Evolutionary conservation across 2,797 vertebrate genomes (phyloP).

Genomic region (Gallinago nigripennis): DNA sequence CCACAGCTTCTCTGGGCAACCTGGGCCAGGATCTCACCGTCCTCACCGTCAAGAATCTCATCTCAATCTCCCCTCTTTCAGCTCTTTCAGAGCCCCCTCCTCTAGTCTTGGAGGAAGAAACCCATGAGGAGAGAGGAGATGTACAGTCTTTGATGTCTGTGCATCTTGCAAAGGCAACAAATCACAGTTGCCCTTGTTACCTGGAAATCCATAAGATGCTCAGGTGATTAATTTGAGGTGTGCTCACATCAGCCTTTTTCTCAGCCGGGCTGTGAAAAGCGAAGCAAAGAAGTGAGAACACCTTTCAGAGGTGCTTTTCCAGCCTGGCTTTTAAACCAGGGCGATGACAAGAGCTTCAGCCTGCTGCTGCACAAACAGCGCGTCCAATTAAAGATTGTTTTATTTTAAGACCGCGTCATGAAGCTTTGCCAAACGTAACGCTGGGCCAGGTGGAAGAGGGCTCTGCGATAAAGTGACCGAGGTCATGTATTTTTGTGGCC

Average conservation of each 20-base stretch:
- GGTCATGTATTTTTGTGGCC: neutral
- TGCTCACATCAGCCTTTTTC: slow-evolving; percentile 4
- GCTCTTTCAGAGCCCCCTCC: no score
- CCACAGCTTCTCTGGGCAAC: no score
- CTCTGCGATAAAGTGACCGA: neutral
- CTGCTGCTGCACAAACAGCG: neutral
- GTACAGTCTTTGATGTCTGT: neutral
- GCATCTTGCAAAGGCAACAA: neutral
- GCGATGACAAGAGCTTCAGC: neutral
- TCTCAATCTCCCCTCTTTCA: no score
- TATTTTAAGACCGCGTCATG: neutral
- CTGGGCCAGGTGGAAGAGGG: neutral
- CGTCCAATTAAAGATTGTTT: neutral
- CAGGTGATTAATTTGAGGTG: slow-evolving; percentile 19
- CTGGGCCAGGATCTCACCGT: no score
- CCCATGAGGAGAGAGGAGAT: neutral
- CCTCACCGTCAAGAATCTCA: no score
- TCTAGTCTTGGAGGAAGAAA: neutral
- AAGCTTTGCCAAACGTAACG: neutral
- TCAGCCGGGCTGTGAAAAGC: slow-evolving; percentile 1
- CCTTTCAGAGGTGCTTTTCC: slow-evolving; percentile 13
- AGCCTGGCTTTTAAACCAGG: slow-evolving; percentile 20
- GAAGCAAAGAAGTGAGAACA: neutral
- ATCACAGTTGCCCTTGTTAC: neutral
- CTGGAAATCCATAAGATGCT: neutral